These are phyloP conservation scores for Lepus timidus DNA, from an alignment of 2,113 vertebrate genomes.

Conservation along the genomic window DNA sequence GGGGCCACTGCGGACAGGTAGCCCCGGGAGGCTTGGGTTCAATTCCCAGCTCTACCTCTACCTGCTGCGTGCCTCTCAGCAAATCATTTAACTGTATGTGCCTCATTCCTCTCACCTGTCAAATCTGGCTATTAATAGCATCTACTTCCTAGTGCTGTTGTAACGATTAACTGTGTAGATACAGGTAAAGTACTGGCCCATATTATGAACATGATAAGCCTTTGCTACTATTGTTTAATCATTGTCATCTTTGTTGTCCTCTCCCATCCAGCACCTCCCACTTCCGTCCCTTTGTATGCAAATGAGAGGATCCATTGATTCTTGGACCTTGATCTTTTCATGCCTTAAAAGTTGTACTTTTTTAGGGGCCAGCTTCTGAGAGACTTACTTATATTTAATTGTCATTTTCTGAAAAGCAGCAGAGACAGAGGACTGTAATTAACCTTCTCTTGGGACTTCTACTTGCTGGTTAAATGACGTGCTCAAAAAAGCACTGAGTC, in stretches of 20 bases:
- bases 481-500: background rate
- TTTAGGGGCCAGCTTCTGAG: background rate
- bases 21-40: background rate
- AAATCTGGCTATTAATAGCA: background rate
- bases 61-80: background rate
- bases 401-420: slow-evolving; percentile 35
- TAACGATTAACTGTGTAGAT: background rate
- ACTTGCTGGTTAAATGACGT: background rate
- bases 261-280: background rate
- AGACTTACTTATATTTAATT: background rate
- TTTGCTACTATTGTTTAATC: background rate
- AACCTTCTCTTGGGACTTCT: background rate
- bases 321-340: background rate
- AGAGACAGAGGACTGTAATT: background rate
- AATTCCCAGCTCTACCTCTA: background rate
- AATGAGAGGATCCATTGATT: background rate
- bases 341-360: background rate
- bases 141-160: background rate
- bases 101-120: background rate
- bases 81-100: background rate
- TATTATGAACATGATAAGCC: background rate
- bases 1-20: accelerated
- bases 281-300: background rate
- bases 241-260: background rate
- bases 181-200: background rate